phyloP scores from a whole-genome alignment of 2,888 invertebrate genomes.

The Cheilosia pagana region DNA sequence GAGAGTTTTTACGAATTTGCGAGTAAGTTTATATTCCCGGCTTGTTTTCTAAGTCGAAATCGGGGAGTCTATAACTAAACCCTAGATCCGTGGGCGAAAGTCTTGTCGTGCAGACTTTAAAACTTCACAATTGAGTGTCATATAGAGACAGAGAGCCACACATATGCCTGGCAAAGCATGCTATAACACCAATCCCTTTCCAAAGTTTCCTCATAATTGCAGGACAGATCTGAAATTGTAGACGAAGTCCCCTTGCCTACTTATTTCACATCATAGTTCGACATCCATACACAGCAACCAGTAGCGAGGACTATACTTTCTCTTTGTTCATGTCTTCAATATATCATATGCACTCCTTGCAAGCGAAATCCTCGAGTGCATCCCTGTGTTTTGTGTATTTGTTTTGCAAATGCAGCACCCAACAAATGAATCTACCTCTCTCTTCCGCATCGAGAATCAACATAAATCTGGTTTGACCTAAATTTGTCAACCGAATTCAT shows the following conservation, averaged over 20 bases:
- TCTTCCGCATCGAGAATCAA: slow-evolving; percentile 33
- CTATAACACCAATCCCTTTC: too few species aligned
- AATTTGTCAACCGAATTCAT: slow-evolving; percentile 43
- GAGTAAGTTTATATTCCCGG: too few species aligned
- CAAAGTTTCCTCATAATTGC: background rate
- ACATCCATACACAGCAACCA: background rate
- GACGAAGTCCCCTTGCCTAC: background rate
- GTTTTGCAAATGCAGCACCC: background rate
- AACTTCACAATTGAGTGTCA: too few species aligned
- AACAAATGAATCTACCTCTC: slow-evolving; percentile 2
- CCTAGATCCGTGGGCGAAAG: too few species aligned
- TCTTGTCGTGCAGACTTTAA: too few species aligned
- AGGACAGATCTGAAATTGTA: background rate
- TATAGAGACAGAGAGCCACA: too few species aligned
- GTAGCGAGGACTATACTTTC: background rate
- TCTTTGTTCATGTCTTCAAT: slow-evolving; percentile 5
- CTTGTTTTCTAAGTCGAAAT: too few species aligned
- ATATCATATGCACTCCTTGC: slow-evolving; percentile 17
- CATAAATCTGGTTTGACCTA: slow-evolving; percentile 43
- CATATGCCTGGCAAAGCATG: too few species aligned
- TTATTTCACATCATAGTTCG: background rate
- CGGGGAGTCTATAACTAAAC: too few species aligned
- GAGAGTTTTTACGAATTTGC: too few species aligned
- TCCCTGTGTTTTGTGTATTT: background rate
- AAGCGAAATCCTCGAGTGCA: background rate